A percentile compares a stretch with the other conserved stretches of the same genome.
phyloP scores from a whole-genome alignment of 2,797 vertebrate species.

The Sebastes kiyomatsui region DNA sequence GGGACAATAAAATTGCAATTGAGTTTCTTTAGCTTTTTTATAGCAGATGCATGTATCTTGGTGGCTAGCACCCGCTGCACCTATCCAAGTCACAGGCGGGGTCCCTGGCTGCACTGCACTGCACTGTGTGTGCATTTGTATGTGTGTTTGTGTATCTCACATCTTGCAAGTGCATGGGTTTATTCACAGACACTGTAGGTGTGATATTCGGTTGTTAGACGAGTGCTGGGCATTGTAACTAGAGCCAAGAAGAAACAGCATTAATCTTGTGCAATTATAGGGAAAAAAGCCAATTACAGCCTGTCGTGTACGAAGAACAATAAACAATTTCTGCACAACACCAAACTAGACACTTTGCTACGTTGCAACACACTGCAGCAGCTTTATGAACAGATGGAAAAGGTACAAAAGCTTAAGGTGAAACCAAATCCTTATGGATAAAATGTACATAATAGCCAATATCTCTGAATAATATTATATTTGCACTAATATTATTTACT shows the following conservation, averaged over 20 bases:
- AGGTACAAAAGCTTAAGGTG: background rate
- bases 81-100: constrained; percentile 79
- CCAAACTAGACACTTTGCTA: constrained; percentile 6
- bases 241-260: constrained; percentile 72
- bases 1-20: constrained; percentile 99
- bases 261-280: constrained; percentile 82
- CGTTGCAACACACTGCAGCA: background rate
- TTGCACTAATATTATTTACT: background rate
- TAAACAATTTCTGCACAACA: constrained; percentile 51
- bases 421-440: background rate
- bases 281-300: constrained; percentile 70
- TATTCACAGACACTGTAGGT: constrained; percentile 44
- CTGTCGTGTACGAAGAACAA: constrained; percentile 52
- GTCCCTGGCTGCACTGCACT: background rate
- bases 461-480: background rate
- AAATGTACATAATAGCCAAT: background rate
- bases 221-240: constrained; percentile 66
- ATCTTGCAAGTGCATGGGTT: constrained; percentile 27
- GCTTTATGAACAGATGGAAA: background rate
- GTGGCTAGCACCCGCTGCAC: constrained; percentile 85
- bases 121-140: background rate
- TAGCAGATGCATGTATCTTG: constrained; percentile 95
- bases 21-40: constrained; percentile 99
- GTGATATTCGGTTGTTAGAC: constrained; percentile 80
- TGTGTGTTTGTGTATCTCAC: background rate